phyloP scores from a whole-genome alignment of 1,140 invertebrate species.

The Drosophila equinoxialis region DNA sequence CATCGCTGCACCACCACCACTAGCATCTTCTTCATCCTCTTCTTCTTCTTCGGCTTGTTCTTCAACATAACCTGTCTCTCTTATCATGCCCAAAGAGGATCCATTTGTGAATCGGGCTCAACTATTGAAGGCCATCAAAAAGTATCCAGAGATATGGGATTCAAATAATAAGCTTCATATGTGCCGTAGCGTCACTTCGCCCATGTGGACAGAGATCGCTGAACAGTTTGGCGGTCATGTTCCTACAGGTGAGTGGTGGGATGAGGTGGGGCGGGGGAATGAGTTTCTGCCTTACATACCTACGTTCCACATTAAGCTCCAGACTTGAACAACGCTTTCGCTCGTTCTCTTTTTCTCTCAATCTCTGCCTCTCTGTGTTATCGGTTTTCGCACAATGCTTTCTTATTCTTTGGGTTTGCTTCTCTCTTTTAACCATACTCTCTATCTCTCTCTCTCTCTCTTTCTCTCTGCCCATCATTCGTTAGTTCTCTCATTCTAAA shows the following conservation, averaged over 20 bases:
- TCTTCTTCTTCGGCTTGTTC: too few relatives aligned
- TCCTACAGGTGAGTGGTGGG: conserved; percentile 69
- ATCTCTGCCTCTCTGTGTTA: background rate
- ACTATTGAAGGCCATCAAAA: conserved; percentile 78
- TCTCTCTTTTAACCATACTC: background rate
- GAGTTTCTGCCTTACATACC: background rate
- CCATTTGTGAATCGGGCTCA: conserved; percentile 80
- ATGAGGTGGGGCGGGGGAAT: too few relatives aligned
- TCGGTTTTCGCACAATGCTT: conserved; percentile 23
- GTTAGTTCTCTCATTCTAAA: too few relatives aligned
- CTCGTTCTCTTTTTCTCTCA: background rate
- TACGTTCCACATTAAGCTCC: background rate
- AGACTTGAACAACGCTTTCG: background rate
- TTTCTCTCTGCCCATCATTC: background rate
- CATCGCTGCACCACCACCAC: conserved; percentile 14
- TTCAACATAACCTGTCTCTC: too few relatives aligned
- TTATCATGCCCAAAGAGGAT: conserved; percentile 77
- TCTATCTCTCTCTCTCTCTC: background rate
- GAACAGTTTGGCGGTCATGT: conserved; percentile 81
- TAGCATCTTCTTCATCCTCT: background rate
- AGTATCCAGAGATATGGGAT: conserved; percentile 81
- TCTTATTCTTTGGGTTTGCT: conserved; percentile 7
- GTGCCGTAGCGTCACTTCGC: conserved; percentile 80
- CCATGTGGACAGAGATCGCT: conserved; percentile 82
- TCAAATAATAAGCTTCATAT: conserved; percentile 80